A percentile compares a stretch with the other conserved stretches of the same genome.
These are phyloP conservation scores for Augochlora pura DNA, from an alignment of 1,140 invertebrate species.

Conservation along the genomic window DNA sequence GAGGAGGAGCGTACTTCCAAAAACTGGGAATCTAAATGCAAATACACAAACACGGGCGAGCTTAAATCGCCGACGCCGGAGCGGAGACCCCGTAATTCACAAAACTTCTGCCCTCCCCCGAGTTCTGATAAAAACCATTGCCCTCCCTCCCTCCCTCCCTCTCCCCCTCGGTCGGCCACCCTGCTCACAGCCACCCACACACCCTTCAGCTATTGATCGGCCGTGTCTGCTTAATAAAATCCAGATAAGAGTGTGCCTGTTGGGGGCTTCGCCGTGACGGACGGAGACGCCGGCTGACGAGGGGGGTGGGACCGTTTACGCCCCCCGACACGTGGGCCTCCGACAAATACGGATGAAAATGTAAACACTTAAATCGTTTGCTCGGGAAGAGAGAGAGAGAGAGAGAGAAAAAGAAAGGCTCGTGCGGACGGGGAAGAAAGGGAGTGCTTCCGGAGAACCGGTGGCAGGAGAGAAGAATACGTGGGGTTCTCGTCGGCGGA, in stretches of 20 bases:
- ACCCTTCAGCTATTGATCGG: conserved; percentile 50
- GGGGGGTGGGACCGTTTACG: neutral
- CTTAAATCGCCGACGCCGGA: conserved; percentile 32
- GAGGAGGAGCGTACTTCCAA: conserved; percentile 8
- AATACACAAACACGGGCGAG: conserved; percentile 41
- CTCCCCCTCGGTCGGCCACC: too few species aligned
- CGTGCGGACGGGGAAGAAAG: too few species aligned
- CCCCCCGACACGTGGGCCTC: conserved; percentile 5
- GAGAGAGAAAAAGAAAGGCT: neutral
- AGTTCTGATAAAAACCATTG: conserved; percentile 54
- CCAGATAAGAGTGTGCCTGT: conserved; percentile 52
- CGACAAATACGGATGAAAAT: conserved; percentile 38
- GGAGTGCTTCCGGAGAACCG: too few species aligned
- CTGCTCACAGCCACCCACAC: too few species aligned
- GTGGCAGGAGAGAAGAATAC: neutral
- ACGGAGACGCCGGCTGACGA: neutral
- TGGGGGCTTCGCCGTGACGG: neutral
- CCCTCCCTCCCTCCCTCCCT: too few species aligned
- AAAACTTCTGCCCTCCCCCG: conserved; percentile 48
- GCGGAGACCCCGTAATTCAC: conserved; percentile 49
- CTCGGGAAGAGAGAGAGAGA: neutral
- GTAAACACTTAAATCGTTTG: conserved; percentile 28
- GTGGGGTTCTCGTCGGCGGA: neutral
- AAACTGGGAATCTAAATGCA: conserved; percentile 62
- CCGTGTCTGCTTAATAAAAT: conserved; percentile 54